Evolutionary conservation across 2,113 vertebrate species (phyloP).

Genomic region (Triplophysa siluroides): DNA sequence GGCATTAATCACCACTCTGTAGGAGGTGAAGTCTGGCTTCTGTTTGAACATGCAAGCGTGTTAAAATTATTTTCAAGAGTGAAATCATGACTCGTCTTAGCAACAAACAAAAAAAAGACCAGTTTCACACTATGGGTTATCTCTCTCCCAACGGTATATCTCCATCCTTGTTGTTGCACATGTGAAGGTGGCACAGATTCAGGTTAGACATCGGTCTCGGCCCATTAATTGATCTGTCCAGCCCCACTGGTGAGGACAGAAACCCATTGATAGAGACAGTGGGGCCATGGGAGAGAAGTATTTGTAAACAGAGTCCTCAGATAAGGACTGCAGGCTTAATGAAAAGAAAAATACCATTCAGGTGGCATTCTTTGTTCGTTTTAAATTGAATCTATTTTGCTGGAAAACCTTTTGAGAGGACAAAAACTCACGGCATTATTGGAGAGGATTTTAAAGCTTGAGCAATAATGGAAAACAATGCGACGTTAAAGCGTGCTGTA

Average conservation of each 20-base stretch:
- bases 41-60: conserved; percentile 36
- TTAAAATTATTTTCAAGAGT: conserved; percentile 28
- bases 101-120: neutral
- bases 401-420: conserved; percentile 42
- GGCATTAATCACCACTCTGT: conserved; percentile 69
- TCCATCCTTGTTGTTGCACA: conserved; percentile 32
- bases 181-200: conserved; percentile 1
- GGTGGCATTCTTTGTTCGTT: conserved; percentile 46
- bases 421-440: conserved; percentile 56
- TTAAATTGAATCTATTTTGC: conserved; percentile 55
- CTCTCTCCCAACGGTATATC: conserved; percentile 11
- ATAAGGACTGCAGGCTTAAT: conserved; percentile 46
- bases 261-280: conserved; percentile 42
- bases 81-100: conserved; percentile 49
- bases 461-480: conserved; percentile 56
- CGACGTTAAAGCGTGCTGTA: conserved; percentile 38
- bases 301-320: conserved; percentile 29
- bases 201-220: conserved; percentile 11
- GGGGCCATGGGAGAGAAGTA: conserved; percentile 4
- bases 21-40: conserved; percentile 44
- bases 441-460: conserved; percentile 56
- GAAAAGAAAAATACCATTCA: conserved; percentile 62
- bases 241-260: conserved; percentile 17
- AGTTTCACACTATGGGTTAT: conserved; percentile 24
- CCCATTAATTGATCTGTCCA: conserved; percentile 45